Evolutionary conservation across 2,888 invertebrate genomes (phyloP).

Genomic region (Pyrrhosoma nymphula): DNA sequence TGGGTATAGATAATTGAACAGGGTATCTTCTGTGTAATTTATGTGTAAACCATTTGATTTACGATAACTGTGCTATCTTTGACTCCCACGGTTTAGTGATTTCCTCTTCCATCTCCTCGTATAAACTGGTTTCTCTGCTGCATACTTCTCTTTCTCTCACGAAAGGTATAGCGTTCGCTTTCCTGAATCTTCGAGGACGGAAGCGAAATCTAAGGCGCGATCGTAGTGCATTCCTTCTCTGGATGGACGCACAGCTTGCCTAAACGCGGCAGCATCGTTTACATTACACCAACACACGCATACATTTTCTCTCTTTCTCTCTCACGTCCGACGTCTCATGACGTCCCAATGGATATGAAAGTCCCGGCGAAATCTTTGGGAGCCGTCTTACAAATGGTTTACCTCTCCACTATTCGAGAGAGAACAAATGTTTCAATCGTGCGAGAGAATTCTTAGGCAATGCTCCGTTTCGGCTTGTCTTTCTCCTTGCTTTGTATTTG

Average conservation of each 20-base stretch:
- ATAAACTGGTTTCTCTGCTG: not conserved
- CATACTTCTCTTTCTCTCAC: not conserved
- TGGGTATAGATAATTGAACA: no score
- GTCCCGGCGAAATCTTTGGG: not conserved
- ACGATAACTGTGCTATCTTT: not conserved
- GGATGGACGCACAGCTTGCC: not conserved
- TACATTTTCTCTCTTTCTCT: not conserved
- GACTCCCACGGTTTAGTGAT: not conserved
- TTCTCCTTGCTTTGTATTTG: no score
- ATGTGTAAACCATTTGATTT: not conserved
- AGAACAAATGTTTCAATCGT: conserved; percentile 7
- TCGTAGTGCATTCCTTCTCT: not conserved
- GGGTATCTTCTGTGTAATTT: not conserved
- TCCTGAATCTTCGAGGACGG: not conserved
- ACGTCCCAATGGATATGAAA: not conserved
- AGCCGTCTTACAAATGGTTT: not conserved
- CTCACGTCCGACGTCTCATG: not conserved
- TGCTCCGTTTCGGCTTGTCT: not conserved
- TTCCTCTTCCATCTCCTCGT: not conserved
- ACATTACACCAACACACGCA: not conserved
- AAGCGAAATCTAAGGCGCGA: not conserved
- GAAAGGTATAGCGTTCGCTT: not conserved
- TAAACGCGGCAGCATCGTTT: not conserved
- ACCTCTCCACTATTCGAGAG: not conserved
- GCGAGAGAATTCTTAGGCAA: not conserved